Evolutionary conservation across 2,888 invertebrate genomes (phyloP), one percentile per base, ranked within the genome.

Genomic region (Leptinotarsa tumamoca): DNA sequence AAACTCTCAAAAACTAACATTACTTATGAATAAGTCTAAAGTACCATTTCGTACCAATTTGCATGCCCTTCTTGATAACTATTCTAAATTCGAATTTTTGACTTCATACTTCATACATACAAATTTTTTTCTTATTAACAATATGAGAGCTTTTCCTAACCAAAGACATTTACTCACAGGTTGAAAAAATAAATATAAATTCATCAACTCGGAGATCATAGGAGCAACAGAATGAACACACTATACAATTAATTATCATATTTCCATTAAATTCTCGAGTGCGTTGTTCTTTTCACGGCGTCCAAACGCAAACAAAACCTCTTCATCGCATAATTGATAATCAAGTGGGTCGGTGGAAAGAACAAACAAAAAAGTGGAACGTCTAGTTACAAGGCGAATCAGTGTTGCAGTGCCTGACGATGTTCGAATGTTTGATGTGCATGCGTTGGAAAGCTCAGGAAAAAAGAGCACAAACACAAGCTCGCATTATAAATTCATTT

Each of bases 271-370:
- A n/a, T 63, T 33, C 4, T 4, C 7, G 27, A 17, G n/a, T 63
- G n/a, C 63, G 63, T 63, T 63, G 27, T 33, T 43, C 33, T 43
- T 63, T 63, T 43, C n/a, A 63, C 63, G 63, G 63, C 63, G 33
- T 33, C n/a, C 63, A 63, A 63, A 63, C 63, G 33, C n/a, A 63
- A 63, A 63, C 63, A 43, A 63, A 63, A 63, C 63, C 63, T 27
- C 63, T 63, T 63, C 63, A 63, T 63, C 63, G 63, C 63, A 63
- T 63, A 63, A 63, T 63, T 63, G 63, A 63, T 63, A 63, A 63
- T 63, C 63, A 63, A 27, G 63, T 63, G 27, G 63, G 63, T 63
- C 43, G 43, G 63, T 43, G 2, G 43, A 63, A 63, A 63, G 33
- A 63, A 63, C 63, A 63, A 63, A 63, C 43, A 63, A 63, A 63